phyloP scores from a whole-genome alignment of 2,888 invertebrate genomes.

The Noctua pronuba region DNA sequence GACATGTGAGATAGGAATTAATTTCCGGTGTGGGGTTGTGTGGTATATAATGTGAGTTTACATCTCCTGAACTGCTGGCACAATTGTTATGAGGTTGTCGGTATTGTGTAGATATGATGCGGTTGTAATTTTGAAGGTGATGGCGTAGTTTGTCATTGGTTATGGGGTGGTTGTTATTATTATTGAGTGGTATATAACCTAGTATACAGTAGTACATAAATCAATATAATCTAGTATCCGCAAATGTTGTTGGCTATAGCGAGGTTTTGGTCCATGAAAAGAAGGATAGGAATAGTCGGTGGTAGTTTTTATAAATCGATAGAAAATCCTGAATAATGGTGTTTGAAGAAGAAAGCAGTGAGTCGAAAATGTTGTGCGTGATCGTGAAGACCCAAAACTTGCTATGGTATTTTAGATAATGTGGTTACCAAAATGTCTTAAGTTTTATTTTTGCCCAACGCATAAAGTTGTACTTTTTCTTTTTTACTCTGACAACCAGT shows the following conservation, averaged over 20 bases:
- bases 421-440: not conserved
- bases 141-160: constrained; percentile 37
- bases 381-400: not conserved
- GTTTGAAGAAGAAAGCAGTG: not conserved
- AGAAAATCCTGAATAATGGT: not conserved
- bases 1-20: accelerated
- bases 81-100: constrained; percentile 59
- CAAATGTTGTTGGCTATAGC: not conserved
- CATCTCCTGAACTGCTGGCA: constrained; percentile 46
- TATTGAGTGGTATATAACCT: constrained; percentile 13
- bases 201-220: no score
- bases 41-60: constrained; percentile 20
- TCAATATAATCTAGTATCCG: constrained; percentile 16
- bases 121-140: constrained; percentile 45
- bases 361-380: not conserved
- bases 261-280: no score
- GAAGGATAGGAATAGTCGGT: no score
- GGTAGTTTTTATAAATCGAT: no score
- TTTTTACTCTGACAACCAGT: no score
- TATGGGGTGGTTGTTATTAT: constrained; percentile 10
- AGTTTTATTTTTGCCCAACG: not conserved
- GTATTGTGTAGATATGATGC: constrained; percentile 51
- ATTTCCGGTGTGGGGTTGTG: not conserved
- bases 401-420: not conserved
- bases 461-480: not conserved